Evolutionary conservation across 1,140 invertebrate genomes (phyloP), one percentile per base, ranked within the genome.

Genomic region (Drosophila ironensis): DNA sequence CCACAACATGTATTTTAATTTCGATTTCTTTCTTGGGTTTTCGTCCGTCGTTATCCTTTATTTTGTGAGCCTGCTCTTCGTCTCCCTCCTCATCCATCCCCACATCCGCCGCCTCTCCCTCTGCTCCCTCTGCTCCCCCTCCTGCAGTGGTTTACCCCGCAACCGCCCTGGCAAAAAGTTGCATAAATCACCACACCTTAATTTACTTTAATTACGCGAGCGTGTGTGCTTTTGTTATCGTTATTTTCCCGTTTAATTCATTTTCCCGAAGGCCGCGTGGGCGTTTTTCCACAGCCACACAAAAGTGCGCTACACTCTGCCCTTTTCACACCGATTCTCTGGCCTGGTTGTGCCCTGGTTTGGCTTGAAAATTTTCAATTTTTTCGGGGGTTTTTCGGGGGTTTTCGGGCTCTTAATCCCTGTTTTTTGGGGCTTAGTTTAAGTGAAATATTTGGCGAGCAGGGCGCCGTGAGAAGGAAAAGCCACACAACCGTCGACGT

Each of bases 111-210:
- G 24, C 53, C 27, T 22, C 37, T 59, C 33, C 30, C 22, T 35
- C 22, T 40, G 25, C 27, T n/a, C n/a, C n/a, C n/a, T n/a, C n/a
- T n/a, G n/a, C n/a, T n/a, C n/a, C n/a, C n/a, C n/a, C n/a, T n/a
- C n/a, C n/a, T n/a, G n/a, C n/a, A n/a, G n/a, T n/a, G n/a, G n/a
- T n/a, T n/a, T n/a, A n/a, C n/a, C n/a, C n/a, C n/a, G n/a, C n/a
- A n/a, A n/a, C n/a, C n/a, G n/a, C n/a, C n/a, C 75, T 71, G 48
- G 46, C 28, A 80, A 72, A 86, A 86, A 87, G 82, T 88, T 88
- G 87, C 87, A 88, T 88, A 88, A 88, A 88, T 87, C 82, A 89
- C 87, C 87, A 89, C 87, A 88, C 87, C 87, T 89, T 89, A 89
- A 89, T 89, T 89, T 89, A 88, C 68, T 88, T 88, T 73, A 80